Evolutionary conservation across 2,888 invertebrate genomes (phyloP), one percentile per base, ranked within the genome.

Genomic region (Cerastoderma edule): DNA sequence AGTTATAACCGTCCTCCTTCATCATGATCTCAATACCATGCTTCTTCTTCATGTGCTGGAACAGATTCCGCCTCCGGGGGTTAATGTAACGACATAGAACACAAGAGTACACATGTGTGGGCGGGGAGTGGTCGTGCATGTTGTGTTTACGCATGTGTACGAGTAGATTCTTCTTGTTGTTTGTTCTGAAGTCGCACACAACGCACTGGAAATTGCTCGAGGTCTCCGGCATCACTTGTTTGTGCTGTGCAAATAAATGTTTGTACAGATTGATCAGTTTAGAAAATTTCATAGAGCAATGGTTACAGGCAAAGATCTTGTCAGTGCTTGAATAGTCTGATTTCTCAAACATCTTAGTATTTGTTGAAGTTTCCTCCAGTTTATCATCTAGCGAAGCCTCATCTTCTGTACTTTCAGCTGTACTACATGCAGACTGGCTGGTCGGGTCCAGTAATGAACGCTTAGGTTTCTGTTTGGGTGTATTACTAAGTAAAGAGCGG

Each of bases 91-190:
- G 85, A 78, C 91, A 91, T 16, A 91, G 82, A 1, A 91, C 90
- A 82, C 91, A 91, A 8, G 90, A 89, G 72, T 89, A 90, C 44
- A 91, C 89, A 68, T 90, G 90, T 16, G 88, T 83, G 13, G 90
- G 89, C 10, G 90, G 89, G 6, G 84, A 84, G 70, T 90, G 90
- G 69, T 91, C 91, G 35, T 85, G 85, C 69, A 86, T 82, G 71
- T 90, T 90, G 77, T 91, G 91, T 72, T 89, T 90, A 28, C 91
- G 76, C 91, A 92, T 91, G 76, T 92, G 92, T 0, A 91, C 89
- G 22, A 91, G 83, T 13, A 92, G 72, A 71, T 90, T 90, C 75
- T 91, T 91, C 79, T 90, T 89, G 66, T 80, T 85, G 33, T 81
- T 85, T 5, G 91, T 91, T 35, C 83, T 85, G 80, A 89, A 92